Conservation (phyloP, 2,888 invertebrate species). For the Lithosia quadra region DNA sequence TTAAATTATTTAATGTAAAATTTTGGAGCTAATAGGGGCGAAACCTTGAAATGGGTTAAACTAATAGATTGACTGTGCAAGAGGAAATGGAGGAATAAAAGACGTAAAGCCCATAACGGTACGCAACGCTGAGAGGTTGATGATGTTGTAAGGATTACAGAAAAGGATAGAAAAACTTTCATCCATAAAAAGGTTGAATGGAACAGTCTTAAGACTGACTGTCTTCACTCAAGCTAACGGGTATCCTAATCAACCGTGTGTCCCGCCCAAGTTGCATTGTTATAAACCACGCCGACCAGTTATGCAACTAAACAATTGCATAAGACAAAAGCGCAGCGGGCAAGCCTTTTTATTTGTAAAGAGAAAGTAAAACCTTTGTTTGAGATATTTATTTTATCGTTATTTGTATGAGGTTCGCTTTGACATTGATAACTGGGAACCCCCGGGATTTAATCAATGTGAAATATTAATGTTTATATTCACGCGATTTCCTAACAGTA, state of each 20-base stretch:
- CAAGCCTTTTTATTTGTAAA: constrained; percentile 37
- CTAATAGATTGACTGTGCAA: too few relatives aligned
- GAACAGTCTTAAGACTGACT: too few relatives aligned
- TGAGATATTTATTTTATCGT: constrained; percentile 23
- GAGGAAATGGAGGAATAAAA: too few relatives aligned
- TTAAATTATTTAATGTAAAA: too few relatives aligned
- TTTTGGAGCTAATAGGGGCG: too few relatives aligned
- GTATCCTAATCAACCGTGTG: constrained; percentile 30
- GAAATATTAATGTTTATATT: background rate
- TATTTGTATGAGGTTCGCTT: constrained; percentile 13
- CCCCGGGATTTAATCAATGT: background rate
- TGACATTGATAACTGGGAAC: constrained; percentile 17
- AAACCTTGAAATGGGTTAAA: too few relatives aligned
- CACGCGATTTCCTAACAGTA: background rate
- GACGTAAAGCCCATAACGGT: too few relatives aligned
- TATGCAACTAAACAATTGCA: constrained; percentile 66
- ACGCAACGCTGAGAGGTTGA: too few relatives aligned
- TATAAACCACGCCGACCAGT: constrained; percentile 53
- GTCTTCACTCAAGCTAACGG: background rate
- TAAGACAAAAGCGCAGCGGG: constrained; percentile 58
- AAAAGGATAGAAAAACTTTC: too few relatives aligned
- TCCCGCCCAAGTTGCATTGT: constrained; percentile 51
- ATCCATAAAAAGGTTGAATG: too few relatives aligned
- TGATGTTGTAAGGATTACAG: too few relatives aligned
- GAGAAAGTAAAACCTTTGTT: constrained; percentile 40